These are phyloP conservation scores for Margarornis squamiger DNA, from an alignment of 2,797 vertebrate genomes.

Conservation along the genomic window DNA sequence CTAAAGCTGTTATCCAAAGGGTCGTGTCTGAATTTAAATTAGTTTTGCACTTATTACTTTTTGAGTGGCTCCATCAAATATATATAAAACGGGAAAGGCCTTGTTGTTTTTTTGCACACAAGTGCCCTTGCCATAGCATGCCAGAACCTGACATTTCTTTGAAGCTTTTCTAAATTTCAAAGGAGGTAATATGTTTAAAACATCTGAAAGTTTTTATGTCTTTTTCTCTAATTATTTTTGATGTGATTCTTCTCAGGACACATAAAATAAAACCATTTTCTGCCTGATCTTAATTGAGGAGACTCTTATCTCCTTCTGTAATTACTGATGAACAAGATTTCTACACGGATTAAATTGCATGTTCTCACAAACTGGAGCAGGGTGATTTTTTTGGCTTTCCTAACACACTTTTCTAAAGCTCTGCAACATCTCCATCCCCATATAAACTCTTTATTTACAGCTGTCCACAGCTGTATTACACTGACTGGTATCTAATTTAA, in stretches of 20 bases:
- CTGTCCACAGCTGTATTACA: neutral
- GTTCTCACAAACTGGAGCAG: neutral
- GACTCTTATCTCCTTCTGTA: conserved; percentile 39
- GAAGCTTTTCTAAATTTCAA: conserved; percentile 58
- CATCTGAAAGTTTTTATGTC: neutral
- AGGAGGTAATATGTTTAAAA: conserved; percentile 26
- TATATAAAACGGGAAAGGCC: neutral
- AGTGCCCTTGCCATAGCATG: neutral
- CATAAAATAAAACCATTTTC: conserved; percentile 42
- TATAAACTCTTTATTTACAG: neutral
- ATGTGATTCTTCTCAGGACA: conserved; percentile 35
- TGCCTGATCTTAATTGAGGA: conserved; percentile 41
- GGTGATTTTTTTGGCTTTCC: conserved; percentile 1
- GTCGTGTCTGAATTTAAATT: neutral
- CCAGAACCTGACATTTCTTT: conserved; percentile 50
- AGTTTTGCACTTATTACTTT: conserved; percentile 21
- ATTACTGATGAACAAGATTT: conserved; percentile 55
- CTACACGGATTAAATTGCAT: conserved; percentile 1
- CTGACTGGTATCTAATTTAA: neutral
- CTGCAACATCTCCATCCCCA: neutral
- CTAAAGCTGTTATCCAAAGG: neutral
- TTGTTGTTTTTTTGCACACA: conserved; percentile 33
- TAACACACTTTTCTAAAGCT: neutral
- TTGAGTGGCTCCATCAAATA: conserved; percentile 31
- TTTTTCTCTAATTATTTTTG: conserved; percentile 48